phyloP scores from a whole-genome alignment of 2,113 vertebrate genomes.

The Sinocyclocheilus anshuiensis region DNA sequence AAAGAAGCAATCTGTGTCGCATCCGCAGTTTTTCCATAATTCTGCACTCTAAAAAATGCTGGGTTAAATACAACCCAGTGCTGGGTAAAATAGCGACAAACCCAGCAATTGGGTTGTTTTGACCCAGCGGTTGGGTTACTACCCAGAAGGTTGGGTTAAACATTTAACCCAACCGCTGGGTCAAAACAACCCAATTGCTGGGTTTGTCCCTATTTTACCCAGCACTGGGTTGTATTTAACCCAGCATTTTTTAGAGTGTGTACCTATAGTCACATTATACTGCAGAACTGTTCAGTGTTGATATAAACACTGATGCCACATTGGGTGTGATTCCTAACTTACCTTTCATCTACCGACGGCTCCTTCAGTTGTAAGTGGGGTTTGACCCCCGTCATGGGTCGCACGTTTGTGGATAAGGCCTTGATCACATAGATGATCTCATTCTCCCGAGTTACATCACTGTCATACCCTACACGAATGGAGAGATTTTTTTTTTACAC shows the following conservation, averaged over 20 bases:
- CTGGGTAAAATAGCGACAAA: too few relatives aligned
- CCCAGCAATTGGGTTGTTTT: too few relatives aligned
- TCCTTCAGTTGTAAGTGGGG: constrained; percentile 97
- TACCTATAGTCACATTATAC: background rate
- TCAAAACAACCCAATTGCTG: too few relatives aligned
- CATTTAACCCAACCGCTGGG: too few relatives aligned
- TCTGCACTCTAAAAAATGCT: too few relatives aligned
- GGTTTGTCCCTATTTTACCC: too few relatives aligned
- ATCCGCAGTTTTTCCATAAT: background rate
- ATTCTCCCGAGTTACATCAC: constrained; percentile 94
- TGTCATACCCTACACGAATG: constrained; percentile 88
- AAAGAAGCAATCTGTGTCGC: background rate
- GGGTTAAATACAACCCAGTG: too few relatives aligned
- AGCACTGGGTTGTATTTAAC: too few relatives aligned
- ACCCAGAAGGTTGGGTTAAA: too few relatives aligned
- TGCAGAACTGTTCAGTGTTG: background rate
- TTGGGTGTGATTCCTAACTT: constrained; percentile 50
- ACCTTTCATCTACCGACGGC: constrained; percentile 95
- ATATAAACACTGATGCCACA: background rate
- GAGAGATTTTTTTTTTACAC: too few relatives aligned
- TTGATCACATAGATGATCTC: constrained; percentile 96
- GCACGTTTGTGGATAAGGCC: constrained; percentile 95
- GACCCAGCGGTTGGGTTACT: too few relatives aligned
- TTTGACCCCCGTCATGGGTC: constrained; percentile 92
- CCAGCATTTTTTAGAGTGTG: too few relatives aligned